A percentile compares a stretch with the other conserved stretches of the same genome.
Conservation (phyloP, 2,888 invertebrate genomes). For the Caenorhabditis panamensis region DNA sequence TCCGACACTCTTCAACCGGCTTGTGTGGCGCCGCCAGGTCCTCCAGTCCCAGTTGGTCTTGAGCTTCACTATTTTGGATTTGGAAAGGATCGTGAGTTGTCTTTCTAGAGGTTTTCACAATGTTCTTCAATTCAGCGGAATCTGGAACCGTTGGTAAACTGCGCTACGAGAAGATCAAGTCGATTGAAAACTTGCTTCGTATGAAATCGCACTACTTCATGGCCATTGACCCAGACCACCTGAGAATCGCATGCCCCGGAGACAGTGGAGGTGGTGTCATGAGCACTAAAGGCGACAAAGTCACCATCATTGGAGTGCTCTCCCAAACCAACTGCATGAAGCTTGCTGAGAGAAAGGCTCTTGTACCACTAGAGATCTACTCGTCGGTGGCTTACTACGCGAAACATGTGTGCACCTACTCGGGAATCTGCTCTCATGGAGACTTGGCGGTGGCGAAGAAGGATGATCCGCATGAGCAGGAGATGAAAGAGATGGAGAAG, state of each 20-base stretch:
- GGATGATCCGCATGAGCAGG: no score
- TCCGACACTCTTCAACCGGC: not conserved
- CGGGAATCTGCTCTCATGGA: conserved; percentile 6
- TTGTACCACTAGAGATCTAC: not conserved
- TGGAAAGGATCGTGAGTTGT: not conserved
- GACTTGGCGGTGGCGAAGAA: no score
- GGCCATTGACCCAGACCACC: not conserved
- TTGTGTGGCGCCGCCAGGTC: not conserved
- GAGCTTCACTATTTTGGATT: not conserved
- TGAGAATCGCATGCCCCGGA: not conserved
- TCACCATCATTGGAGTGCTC: conserved; percentile 18
- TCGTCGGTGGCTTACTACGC: conserved; percentile 6
- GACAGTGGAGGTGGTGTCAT: conserved; percentile 32
- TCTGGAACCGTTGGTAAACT: not conserved
- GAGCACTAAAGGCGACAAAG: not conserved
- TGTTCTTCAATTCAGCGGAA: not conserved
- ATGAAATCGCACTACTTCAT: not conserved
- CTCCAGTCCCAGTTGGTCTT: not conserved
- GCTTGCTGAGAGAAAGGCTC: not conserved
- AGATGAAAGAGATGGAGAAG: no score
- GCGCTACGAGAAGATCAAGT: not conserved
- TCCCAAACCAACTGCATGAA: not conserved
- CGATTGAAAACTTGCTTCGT: no score
- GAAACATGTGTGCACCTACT: not conserved
- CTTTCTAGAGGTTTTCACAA: not conserved